Percentiles rank a stretch among this genome's conserved stretches.
These are phyloP conservation scores for Diarsia dahlii DNA, from an alignment of 2,888 invertebrate genomes.

Conservation along the genomic window DNA sequence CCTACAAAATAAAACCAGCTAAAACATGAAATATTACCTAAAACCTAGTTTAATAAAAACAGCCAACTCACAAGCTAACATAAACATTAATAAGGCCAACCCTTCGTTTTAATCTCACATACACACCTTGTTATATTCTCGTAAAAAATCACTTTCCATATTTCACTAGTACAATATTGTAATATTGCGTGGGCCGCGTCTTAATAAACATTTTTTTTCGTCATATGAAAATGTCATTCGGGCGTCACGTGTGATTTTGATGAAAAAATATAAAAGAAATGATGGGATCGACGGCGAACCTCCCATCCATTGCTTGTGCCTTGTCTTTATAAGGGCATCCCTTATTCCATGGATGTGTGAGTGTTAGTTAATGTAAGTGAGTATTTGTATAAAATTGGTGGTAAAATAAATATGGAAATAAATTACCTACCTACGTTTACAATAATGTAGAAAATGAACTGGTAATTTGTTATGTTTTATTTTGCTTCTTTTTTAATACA, in stretches of 20 bases:
- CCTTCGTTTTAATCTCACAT: slow-evolving; percentile 87
- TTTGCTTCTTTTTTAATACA: not conserved
- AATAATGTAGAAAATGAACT: not conserved
- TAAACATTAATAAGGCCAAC: slow-evolving; percentile 77
- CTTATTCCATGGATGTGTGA: slow-evolving; percentile 46
- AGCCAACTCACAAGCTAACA: slow-evolving; percentile 39
- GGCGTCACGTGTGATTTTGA: slow-evolving; percentile 91
- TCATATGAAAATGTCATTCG: slow-evolving; percentile 90
- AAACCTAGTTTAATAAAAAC: slow-evolving; percentile 52
- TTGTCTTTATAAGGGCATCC: slow-evolving; percentile 67
- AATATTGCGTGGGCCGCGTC: slow-evolving; percentile 86
- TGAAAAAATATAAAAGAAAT: slow-evolving; percentile 91
- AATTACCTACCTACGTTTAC: not conserved
- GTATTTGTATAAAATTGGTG: not conserved
- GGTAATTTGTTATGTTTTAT: not conserved
- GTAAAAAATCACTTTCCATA: slow-evolving; percentile 90
- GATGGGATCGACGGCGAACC: slow-evolving; percentile 82
- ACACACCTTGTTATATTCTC: slow-evolving; percentile 89
- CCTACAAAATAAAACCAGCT: not conserved
- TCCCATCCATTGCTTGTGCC: slow-evolving; percentile 69
- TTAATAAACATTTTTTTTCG: slow-evolving; percentile 90
- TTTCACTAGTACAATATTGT: slow-evolving; percentile 90
- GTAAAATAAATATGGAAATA: too few species aligned
- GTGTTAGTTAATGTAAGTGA: slow-evolving; percentile 11
- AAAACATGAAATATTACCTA: not conserved